phyloP scores from a whole-genome alignment of 1,140 invertebrate genomes.

The Pseudobourletiella spinata region DNA sequence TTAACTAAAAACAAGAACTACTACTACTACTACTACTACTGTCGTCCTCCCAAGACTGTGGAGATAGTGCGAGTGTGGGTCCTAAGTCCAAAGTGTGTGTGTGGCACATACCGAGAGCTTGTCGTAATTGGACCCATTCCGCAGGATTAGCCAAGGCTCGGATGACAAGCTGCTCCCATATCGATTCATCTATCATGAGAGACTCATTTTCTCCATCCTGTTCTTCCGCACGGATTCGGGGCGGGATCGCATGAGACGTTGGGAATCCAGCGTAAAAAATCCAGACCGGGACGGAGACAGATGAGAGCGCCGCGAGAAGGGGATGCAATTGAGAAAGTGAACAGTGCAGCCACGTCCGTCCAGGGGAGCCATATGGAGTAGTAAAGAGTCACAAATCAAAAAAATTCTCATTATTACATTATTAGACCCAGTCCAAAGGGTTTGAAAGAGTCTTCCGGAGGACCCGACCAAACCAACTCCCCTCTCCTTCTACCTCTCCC shows the following conservation, averaged over 20 bases:
- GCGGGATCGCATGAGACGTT: not conserved
- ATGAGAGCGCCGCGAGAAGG: not conserved
- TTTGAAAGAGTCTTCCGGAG: too few relatives aligned
- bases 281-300: too few relatives aligned
- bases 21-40: too few relatives aligned
- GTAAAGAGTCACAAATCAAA: constrained; percentile 10
- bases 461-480: too few relatives aligned
- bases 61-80: too few relatives aligned
- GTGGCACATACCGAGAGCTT: constrained; percentile 20
- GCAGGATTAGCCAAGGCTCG: constrained; percentile 27
- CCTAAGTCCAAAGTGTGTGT: not conserved
- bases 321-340: too few relatives aligned
- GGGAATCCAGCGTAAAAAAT: not conserved
- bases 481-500: not conserved
- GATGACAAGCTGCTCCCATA: constrained; percentile 27
- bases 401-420: constrained; percentile 7
- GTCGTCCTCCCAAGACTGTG: too few relatives aligned
- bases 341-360: not conserved
- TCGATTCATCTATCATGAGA: constrained; percentile 20
- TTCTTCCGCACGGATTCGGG: not conserved
- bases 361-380: not conserved
- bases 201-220: constrained; percentile 18
- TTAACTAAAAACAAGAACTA: too few relatives aligned
- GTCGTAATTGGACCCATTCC: constrained; percentile 27
- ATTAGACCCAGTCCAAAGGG: too few relatives aligned